These are phyloP conservation scores for Dendronephthya gigantea DNA, from an alignment of 64 coral and sea anemone species.

Conservation along the genomic window DNA sequence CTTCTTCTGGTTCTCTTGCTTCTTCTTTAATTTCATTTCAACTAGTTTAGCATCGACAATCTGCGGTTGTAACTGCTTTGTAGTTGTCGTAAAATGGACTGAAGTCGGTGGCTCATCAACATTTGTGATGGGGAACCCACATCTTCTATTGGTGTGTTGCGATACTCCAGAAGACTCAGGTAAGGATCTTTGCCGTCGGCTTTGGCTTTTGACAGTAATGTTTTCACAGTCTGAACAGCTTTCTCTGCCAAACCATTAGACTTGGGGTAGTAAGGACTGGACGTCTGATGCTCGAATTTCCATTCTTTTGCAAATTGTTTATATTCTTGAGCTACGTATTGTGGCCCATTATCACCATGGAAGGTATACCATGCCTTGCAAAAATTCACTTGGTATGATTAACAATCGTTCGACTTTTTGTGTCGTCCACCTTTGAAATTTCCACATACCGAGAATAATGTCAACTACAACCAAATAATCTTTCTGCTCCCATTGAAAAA, in stretches of 20 bases:
- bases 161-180: constrained; percentile 30
- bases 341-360: constrained; percentile 28
- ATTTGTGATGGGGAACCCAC: constrained; percentile 19
- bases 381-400: constrained; percentile 35
- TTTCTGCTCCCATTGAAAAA: constrained; percentile 21
- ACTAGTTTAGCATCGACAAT: constrained; percentile 17
- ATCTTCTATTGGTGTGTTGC: constrained; percentile 28
- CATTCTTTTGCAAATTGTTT: constrained; percentile 30
- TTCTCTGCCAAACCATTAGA: constrained; percentile 37
- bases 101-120: constrained; percentile 4
- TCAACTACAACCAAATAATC: constrained; percentile 34
- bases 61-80: constrained; percentile 10
- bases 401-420: constrained; percentile 23
- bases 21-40: constrained; percentile 4
- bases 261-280: constrained; percentile 38
- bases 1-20: constrained; percentile 25
- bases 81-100: constrained; percentile 15
- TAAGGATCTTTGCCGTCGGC: constrained; percentile 37
- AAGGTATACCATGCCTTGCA: constrained; percentile 41
- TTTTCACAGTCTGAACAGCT: constrained; percentile 33
- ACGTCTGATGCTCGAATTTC: constrained; percentile 24
- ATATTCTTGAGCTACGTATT: constrained; percentile 32
- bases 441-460: constrained; percentile 19
- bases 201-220: constrained; percentile 34
- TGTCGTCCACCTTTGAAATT: constrained; percentile 13